A percentile compares a stretch with the other conserved stretches of the same genome.
Evolutionary conservation across 2,113 vertebrate species (phyloP).

Genomic region (Neofelis nebulosa): DNA sequence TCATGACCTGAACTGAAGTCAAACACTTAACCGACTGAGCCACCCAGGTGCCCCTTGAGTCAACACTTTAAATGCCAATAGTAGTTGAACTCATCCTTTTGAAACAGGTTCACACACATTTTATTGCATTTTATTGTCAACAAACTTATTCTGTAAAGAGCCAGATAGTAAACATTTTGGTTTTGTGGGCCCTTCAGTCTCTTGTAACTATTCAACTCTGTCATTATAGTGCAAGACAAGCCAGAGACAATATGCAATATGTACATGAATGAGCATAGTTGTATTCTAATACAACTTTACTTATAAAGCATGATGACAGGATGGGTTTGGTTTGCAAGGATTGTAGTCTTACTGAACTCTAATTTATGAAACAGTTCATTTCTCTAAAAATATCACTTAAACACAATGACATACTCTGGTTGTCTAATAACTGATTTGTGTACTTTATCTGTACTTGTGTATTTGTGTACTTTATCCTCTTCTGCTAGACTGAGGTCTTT

Average conservation of each 20-base stretch:
- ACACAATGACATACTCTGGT: neutral
- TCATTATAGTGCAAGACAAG: neutral
- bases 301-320: neutral
- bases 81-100: neutral
- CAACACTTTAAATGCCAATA: neutral
- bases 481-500: neutral
- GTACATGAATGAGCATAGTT: neutral
- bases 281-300: neutral
- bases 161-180: conserved; percentile 24
- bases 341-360: neutral
- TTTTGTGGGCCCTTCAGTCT: neutral
- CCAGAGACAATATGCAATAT: neutral
- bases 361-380: neutral
- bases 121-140: conserved; percentile 13
- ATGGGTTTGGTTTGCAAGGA: neutral
- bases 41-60: neutral
- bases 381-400: conserved; percentile 11
- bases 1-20: no score
- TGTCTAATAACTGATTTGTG: neutral
- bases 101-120: neutral
- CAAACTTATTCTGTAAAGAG: neutral
- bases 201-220: neutral
- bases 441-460: neutral
- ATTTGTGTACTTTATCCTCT: neutral
- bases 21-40: no score